These are phyloP conservation scores for Lagopus muta DNA, from an alignment of 2,113 vertebrate genomes.

Conservation along the genomic window DNA sequence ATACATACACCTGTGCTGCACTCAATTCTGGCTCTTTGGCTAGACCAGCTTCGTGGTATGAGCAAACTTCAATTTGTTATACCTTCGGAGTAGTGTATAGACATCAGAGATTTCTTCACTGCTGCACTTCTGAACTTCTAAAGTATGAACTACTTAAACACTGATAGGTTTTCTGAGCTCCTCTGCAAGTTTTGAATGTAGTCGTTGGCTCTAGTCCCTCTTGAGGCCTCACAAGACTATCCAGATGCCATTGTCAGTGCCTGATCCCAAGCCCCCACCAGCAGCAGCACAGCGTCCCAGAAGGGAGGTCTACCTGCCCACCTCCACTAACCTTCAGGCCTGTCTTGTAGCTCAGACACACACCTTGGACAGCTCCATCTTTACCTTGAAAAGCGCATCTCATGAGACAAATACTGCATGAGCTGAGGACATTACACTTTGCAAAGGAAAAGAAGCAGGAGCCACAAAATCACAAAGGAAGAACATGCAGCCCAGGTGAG, in stretches of 20 bases:
- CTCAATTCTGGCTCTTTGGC: background rate
- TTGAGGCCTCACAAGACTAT: background rate
- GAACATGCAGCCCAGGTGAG: background rate
- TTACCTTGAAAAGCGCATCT: background rate
- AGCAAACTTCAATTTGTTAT: background rate
- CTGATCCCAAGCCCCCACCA: background rate
- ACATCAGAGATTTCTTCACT: background rate
- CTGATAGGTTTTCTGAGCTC: background rate
- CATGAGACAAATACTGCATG: rapidly evolving
- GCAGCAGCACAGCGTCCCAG: background rate
- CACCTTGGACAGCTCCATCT: background rate
- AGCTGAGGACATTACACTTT: background rate
- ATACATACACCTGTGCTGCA: rapidly evolving
- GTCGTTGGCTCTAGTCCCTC: background rate
- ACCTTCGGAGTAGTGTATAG: background rate
- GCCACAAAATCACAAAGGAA: background rate
- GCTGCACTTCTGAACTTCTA: background rate
- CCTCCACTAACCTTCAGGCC: background rate
- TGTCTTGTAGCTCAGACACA: background rate
- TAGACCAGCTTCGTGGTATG: background rate
- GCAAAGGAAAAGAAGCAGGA: background rate
- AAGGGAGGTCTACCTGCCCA: background rate
- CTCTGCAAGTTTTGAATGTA: background rate
- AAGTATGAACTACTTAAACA: rapidly evolving
- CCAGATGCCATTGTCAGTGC: background rate